Conservation (phyloP, 2,888 invertebrate species). For the Ellobium chinense region DNA sequence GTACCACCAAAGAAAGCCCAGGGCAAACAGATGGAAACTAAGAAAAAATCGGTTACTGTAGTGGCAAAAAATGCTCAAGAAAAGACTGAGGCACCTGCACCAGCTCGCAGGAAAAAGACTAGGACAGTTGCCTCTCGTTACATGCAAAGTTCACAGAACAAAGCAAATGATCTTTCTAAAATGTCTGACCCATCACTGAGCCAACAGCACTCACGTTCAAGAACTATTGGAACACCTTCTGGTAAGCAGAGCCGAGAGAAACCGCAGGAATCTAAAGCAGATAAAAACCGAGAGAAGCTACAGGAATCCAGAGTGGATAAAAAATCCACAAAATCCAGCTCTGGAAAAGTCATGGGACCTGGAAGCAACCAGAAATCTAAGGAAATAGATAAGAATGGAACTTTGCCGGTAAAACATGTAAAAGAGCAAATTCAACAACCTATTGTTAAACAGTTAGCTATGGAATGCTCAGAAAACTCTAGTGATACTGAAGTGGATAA, state of each 20-base stretch:
- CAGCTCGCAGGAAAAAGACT: conserved; percentile 50
- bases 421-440: not conserved
- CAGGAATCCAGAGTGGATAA: not conserved
- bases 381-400: not conserved
- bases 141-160: conserved; percentile 54
- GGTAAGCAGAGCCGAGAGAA: not conserved
- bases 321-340: not conserved
- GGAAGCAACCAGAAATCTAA: not conserved
- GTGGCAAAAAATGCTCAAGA: not conserved
- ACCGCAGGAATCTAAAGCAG: too few species aligned
- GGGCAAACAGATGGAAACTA: not conserved
- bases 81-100: conserved; percentile 17
- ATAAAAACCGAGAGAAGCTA: too few species aligned
- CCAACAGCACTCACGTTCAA: not conserved
- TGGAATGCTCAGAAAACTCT: not conserved
- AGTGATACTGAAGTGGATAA: conserved; percentile 42
- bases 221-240: not conserved
- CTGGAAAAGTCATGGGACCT: not conserved
- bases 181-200: not conserved
- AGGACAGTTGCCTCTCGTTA: conserved; percentile 63
- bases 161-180: not conserved
- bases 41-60: not conserved
- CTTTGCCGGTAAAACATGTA: not conserved
- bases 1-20: conserved; percentile 30
- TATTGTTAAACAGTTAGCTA: conserved; percentile 34